Conservation (phyloP, 2,888 invertebrate genomes). For the Sminthurides aquaticus region DNA sequence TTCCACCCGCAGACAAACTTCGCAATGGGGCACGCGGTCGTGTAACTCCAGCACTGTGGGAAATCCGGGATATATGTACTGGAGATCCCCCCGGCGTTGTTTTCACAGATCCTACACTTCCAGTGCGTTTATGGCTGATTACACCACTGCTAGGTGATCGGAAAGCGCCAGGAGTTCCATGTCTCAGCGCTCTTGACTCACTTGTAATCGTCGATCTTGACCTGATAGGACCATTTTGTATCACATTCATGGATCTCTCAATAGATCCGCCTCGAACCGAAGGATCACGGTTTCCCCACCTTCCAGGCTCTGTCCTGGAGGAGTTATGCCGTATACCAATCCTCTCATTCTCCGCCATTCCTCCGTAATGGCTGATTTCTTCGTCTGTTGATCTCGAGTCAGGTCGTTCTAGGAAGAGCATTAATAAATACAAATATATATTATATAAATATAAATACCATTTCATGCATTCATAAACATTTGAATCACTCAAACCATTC, state of each 20-base stretch:
- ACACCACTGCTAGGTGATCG: neutral
- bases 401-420: slow-evolving; percentile 43
- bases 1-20: slow-evolving; percentile 39
- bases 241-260: neutral
- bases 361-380: slow-evolving; percentile 42
- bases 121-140: slow-evolving; percentile 21
- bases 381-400: slow-evolving; percentile 45
- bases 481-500: too few species aligned
- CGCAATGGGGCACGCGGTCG: slow-evolving; percentile 32
- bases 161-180: neutral
- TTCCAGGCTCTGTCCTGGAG: too few species aligned
- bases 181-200: neutral
- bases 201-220: neutral
- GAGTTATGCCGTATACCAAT: neutral
- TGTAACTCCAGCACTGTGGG: slow-evolving; percentile 17
- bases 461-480: too few species aligned
- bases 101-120: slow-evolving; percentile 9
- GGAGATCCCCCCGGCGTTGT: slow-evolving; percentile 7
- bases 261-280: neutral
- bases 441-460: too few species aligned
- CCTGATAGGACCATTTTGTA: neutral
- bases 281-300: neutral
- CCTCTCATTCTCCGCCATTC: neutral
- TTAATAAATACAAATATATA: neutral
- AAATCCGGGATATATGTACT: slow-evolving; percentile 19